Evolutionary conservation across 2,888 invertebrate genomes (phyloP), one percentile per base, ranked within the genome.

Genomic region (Cacoxenus indagator): DNA sequence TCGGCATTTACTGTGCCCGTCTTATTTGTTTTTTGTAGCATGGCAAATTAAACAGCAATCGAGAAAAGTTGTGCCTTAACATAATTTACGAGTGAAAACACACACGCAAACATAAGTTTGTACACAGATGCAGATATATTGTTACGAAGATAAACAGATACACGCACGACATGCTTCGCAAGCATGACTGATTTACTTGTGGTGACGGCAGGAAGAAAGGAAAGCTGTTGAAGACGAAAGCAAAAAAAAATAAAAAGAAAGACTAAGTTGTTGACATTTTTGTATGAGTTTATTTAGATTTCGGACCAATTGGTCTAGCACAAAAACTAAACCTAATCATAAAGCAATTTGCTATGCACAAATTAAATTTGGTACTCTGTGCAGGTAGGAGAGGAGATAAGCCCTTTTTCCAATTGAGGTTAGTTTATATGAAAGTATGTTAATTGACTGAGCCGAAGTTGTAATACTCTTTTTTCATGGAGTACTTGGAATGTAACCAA

Each of bases 11-110:
- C 66, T 71, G 73, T 37, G 37, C 14, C 14, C 9, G 9, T 37
- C 37, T 37, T 37, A 1, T 2, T 37, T 37, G 37, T 11, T 14
- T 22, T 48, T 45, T 67, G 76, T 79, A 78, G 77, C 79, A 83
- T 79, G 85, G 75, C 75, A 83, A 85, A 85, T 85, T 84, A 83
- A 85, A 81, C 84, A 82, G 81, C 85, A 85, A 85, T 84, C 81
- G 83, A 77, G 81, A 85, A 45, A 62, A 62, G 14, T 45, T 59
- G 31, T 59, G 59, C 9, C 64, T 80, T 73, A 66, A 73, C 67
- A 76, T 83, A 78, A 80, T 77, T 82, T 78, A 73, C 73, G 64
- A 70, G 5, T 3, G 5, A n/a, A 14, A 11, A 0, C 17, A 26
- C 29, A 37, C 37, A 37, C 5, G 1, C 37, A 37, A 8, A 37